Base-by-base conservation (phyloP, 1,140 invertebrate species). In the Drosophila suzukii region DNA sequence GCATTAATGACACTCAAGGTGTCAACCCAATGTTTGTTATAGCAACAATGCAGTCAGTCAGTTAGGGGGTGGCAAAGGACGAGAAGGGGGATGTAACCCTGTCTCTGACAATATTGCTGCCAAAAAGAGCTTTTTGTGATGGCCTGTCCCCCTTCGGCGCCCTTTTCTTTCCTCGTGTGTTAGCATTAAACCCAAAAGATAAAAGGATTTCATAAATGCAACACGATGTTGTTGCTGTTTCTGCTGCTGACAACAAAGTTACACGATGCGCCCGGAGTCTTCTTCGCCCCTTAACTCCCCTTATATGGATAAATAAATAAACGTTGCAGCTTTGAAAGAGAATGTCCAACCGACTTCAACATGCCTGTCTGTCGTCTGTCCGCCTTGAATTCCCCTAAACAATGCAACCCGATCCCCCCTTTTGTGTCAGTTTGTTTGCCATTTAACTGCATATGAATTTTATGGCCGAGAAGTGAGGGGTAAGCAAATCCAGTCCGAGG, bases 121-220 rank as follows among this genome's bases (percentile, higher is more conserved):
- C 81, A 85, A 85, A 85, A 81, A 70, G 75, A 86, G 82, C 75
- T 83, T 82, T 82, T 75, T 82, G 70, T 82, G 75, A 83, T 79
- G 61, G 70, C 55, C 50, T 46, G 41, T 50, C 50, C 60, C 41
- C 63, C 44, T 60, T 1, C 17, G 4, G 20, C 71, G 32, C 78
- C 67, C 59, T 58, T 66, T 47, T 68, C 67, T 47, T 57, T 82
- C 57, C 47, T 30, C 56, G 41, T 66, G 62, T 75, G 61, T 63
- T 63, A 66, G 78, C 80, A 86, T 88, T 76, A 67, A 85, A 78
- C 82, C 68, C 70, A 60, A 81, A 85, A 86, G 82, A 85, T 85
- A 85, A 85, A 86, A 85, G 82, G 82, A 85, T 85, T 85, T 85
- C 82, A 85, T 85, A 85, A 85, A 85, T 85, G 82, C 82, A 85